Base-by-base conservation (phyloP, 2,888 invertebrate genomes). In the Argyresthia albistria region DNA sequence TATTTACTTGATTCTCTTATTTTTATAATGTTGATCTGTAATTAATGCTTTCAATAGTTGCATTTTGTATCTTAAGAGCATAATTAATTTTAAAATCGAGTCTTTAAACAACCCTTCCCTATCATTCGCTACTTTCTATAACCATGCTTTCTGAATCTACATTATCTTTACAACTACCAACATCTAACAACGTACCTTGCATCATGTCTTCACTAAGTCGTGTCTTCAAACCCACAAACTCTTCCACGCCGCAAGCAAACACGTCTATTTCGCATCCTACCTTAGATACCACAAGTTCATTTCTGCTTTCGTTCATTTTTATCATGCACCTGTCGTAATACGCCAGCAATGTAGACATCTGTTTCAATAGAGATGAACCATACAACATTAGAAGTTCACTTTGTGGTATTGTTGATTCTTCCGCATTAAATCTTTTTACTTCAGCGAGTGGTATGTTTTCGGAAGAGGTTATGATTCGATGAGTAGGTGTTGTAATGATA, bases 201-300 rank as follows among this genome's bases (percentile, higher is more conserved):
- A 25, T 4, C 25, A 25, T 25, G 25, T 25, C 25, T 25, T 25
- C 6, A 6, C 25, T 52, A 56, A 84, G 56, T 50, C 62, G 67
- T 1, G 60, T 60, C 54, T 67, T 70, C 46, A 84, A 79, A 4
- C 71, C 65, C 8, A 59, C 47, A 59, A 63, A 82, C 0, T 49
- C 55, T 0, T 51, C 56, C n/a, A 64, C 46, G 1, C 77, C 80
- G 1, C 59, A 62, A 12, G 73, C 73, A 57, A 73, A 73, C 6
- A 84, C 51, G 59, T 83, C 76, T 12, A 84, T 74, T 59, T 80
- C 67, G 1, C 54, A 64, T 0, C 80, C 81, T 53, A 80, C 61
- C 60, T 71, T 72, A 48, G 50, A 63, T 42, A 57, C 56, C 4
- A 72, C 59, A 1, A 51, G 51, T 1, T 65, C 55, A 57, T 67